Evolutionary conservation across 2,113 vertebrate genomes (phyloP), one percentile per base, ranked within the genome.

Genomic region (Monopterus albus): DNA sequence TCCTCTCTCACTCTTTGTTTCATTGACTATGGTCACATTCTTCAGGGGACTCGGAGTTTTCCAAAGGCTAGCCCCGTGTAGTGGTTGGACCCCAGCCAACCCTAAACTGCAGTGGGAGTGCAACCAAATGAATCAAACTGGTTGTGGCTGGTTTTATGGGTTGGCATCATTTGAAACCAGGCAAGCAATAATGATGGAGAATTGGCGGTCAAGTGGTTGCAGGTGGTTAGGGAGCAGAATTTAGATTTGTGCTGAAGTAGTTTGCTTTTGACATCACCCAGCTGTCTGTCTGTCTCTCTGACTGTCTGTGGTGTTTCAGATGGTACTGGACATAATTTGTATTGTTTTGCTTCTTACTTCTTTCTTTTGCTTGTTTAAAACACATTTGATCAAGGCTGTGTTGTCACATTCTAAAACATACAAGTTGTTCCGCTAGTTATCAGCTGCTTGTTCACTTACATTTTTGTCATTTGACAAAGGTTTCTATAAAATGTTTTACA

Each of bases 21-120:
- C 87, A 85, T 86, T 90, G 86, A 89, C 89, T 87, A 73, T 87
- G 87, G 84, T 83, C 87, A 81, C 89, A 91, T 93, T 92, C 87
- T 87, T 91, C 76, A 20, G 88, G 88, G 85, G 84, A 81, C 86
- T 87, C 85, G 70, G 83, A 89, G 87, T 86, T 92, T 91, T 89
- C 78, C 78, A 83, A 91, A 89, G 89, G 90, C 92, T 89, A 85
- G 80, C 73, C 66, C 81, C 20, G 79, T 64, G 23, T 71, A 81
- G 79, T 75, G 65, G 55, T 75, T 89, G 87, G 88, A 87, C 21
- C 33, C 17, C 0, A 5, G 90, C 88, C 88, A 91, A 73, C 49
- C 81, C 61, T 28, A 35, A 85, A 84, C 84, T 85, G 62, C 80
- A 80, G 63, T 28, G 40, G 56, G 60, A 80, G 77, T 72, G 45